Conservation (phyloP, 2,113 vertebrate species). For the Opisthocomus hoazin region DNA sequence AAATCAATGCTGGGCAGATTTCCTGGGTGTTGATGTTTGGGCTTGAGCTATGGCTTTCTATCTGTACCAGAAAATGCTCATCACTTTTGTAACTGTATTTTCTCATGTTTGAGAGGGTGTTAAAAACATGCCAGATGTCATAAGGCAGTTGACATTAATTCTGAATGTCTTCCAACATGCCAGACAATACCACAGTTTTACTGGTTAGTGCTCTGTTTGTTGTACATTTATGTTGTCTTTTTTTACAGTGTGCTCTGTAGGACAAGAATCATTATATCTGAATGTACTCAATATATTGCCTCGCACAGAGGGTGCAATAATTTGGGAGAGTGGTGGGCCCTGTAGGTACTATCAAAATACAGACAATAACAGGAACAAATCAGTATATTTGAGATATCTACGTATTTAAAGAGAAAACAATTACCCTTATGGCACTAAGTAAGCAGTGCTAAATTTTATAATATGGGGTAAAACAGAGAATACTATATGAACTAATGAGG, state of each 20-base stretch:
- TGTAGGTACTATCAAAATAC: neutral
- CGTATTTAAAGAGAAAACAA: neutral
- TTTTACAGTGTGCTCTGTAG: neutral
- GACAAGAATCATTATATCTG: neutral
- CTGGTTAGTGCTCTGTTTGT: neutral
- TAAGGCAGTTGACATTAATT: neutral
- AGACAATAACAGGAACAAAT: neutral
- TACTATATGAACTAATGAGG: neutral
- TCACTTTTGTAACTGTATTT: neutral
- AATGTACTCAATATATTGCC: neutral
- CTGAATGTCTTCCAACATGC: neutral
- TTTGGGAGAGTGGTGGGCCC: rapidly evolving
- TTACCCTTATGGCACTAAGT: neutral
- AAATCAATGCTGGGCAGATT: neutral
- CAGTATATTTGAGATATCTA: neutral
- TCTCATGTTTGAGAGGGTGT: neutral
- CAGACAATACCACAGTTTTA: neutral
- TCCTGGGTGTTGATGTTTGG: neutral
- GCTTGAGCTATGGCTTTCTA: neutral
- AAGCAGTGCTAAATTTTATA: neutral
- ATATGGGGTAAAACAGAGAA: neutral
- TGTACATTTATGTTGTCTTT: neutral
- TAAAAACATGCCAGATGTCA: neutral
- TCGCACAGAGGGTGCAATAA: neutral
- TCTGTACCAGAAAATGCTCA: neutral